phyloP scores from a whole-genome alignment of 2,113 vertebrate species.

The Tapirus terrestris region DNA sequence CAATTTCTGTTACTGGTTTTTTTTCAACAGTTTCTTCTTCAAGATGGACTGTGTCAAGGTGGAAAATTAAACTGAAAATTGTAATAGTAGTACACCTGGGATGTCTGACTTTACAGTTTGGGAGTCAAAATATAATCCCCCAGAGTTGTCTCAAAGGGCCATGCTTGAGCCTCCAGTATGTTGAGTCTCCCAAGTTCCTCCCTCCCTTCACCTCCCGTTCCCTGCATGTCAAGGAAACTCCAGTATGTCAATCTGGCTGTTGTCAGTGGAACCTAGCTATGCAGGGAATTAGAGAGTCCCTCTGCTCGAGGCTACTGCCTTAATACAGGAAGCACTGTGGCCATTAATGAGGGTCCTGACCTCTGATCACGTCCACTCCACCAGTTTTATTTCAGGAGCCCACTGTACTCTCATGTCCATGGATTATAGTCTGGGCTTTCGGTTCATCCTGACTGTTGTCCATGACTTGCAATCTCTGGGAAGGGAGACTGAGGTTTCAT shows the following conservation, averaged over 20 bases:
- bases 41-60: neutral
- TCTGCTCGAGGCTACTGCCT: neutral
- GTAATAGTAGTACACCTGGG: neutral
- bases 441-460: neutral
- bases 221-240: neutral
- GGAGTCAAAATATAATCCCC: neutral
- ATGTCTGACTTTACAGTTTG: neutral
- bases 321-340: neutral
- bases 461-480: neutral
- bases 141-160: neutral
- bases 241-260: neutral
- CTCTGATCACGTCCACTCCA: neutral
- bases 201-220: neutral
- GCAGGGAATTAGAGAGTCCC: neutral
- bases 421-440: neutral
- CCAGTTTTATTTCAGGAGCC: neutral
- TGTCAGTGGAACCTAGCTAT: neutral
- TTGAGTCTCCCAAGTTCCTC: neutral
- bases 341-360: neutral
- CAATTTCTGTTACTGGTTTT: neutral
- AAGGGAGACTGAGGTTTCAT: neutral
- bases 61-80: neutral
- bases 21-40: constrained; percentile 3
- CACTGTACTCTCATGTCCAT: fast-evolving
- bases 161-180: neutral